Percentiles rank a stretch among this genome's conserved stretches.
These are phyloP conservation scores for Marcusenius ussheri DNA, from an alignment of 2,113 vertebrate genomes.

Conservation along the genomic window DNA sequence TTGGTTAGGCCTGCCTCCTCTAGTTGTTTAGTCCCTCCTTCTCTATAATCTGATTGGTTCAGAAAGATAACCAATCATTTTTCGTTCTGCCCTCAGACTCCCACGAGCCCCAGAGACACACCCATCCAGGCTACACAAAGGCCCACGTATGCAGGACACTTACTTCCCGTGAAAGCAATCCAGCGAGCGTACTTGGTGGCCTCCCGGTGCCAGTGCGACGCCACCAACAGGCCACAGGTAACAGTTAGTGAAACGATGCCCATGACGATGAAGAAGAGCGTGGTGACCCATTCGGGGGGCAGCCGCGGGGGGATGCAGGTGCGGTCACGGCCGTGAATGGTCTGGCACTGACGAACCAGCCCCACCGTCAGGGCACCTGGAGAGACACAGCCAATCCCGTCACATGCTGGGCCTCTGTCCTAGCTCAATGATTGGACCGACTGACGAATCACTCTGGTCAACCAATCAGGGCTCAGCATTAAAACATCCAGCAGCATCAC, in stretches of 20 bases:
- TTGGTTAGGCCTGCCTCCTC: background rate
- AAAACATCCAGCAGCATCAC: background rate
- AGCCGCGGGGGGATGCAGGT: slow-evolving; percentile 92
- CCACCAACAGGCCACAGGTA: slow-evolving; percentile 91
- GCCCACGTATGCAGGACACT: slow-evolving; percentile 43
- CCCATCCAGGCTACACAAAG: background rate
- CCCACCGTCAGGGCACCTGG: slow-evolving; percentile 88
- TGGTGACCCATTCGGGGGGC: slow-evolving; percentile 95
- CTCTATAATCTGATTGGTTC: background rate
- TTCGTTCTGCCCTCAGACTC: background rate
- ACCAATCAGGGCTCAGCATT: background rate
- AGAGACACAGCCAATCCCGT: slow-evolving; percentile 12
- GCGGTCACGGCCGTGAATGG: slow-evolving; percentile 93
- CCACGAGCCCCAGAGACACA: background rate
- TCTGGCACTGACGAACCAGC: slow-evolving; percentile 90
- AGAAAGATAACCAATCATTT: background rate
- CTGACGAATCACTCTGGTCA: background rate
- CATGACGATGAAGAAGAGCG: slow-evolving; percentile 98
- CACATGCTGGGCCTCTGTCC: background rate
- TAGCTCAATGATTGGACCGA: background rate
- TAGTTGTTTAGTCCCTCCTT: background rate
- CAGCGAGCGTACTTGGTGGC: slow-evolving; percentile 94
- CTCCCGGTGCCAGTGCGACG: slow-evolving; percentile 94
- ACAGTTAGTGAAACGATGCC: slow-evolving; percentile 97
- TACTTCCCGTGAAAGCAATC: slow-evolving; percentile 96